Evolutionary conservation across 2,797 vertebrate genomes (phyloP).

Genomic region (Pteronotus mesoamericanus): DNA sequence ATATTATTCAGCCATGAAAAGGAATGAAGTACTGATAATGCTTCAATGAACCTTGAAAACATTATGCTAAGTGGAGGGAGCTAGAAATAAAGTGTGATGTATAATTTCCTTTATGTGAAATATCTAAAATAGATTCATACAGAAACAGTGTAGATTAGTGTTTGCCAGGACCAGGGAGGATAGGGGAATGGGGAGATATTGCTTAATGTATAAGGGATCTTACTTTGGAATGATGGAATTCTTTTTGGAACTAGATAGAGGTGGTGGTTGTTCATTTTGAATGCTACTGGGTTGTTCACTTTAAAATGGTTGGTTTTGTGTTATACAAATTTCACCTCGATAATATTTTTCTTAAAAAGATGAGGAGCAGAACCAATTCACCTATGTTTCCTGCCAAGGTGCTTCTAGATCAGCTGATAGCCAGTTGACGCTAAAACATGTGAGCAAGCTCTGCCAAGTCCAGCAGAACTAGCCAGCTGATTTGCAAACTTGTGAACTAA

Average conservation of each 20-base stretch:
- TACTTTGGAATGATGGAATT: neutral
- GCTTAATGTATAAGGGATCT: neutral
- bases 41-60: neutral
- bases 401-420: neutral
- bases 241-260: neutral
- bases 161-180: neutral
- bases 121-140: neutral
- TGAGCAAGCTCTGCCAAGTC: neutral
- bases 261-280: neutral
- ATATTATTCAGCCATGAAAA: neutral
- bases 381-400: neutral
- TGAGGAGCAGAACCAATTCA: neutral
- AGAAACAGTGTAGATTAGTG: neutral
- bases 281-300: neutral
- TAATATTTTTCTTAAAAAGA: neutral
- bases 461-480: neutral
- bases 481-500: neutral
- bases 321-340: neutral
- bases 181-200: neutral
- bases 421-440: neutral
- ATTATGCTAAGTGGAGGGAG: neutral
- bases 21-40: neutral
- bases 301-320: conserved; percentile 7
- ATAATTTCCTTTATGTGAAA: neutral
- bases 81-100: neutral